phyloP scores from a whole-genome alignment of 2,888 invertebrate species.

The Liodrosophila aerea region DNA sequence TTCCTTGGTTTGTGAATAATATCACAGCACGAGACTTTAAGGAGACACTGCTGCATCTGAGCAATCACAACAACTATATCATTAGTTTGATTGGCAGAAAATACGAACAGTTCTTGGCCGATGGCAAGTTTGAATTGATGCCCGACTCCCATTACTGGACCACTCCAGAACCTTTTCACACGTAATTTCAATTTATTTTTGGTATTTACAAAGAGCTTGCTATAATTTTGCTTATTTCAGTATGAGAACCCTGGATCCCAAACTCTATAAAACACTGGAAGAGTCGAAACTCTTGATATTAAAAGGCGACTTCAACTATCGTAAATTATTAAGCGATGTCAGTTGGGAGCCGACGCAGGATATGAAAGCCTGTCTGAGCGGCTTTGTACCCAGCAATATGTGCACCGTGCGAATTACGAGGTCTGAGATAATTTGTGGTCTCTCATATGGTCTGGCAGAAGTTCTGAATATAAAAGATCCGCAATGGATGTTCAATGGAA shows the following conservation, averaged over 20 bases:
- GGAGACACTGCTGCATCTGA: conserved; percentile 85
- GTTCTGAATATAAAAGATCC: conserved; percentile 84
- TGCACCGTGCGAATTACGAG: conserved; percentile 93
- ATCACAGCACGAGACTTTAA: conserved; percentile 89
- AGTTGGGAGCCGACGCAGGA: conserved; percentile 89
- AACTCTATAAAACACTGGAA: conserved; percentile 88
- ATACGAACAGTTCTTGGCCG: conserved; percentile 85
- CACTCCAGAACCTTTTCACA: conserved; percentile 88
- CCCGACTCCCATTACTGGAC: conserved; percentile 93
- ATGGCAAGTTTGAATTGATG: conserved; percentile 82
- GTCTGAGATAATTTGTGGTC: conserved; percentile 92
- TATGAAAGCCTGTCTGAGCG: conserved; percentile 83
- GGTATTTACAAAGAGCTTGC: too few relatives aligned
- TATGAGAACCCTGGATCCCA: conserved; percentile 88
- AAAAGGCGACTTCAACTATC: conserved; percentile 97
- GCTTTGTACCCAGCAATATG: conserved; percentile 92
- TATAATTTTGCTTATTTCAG: conserved; percentile 78
- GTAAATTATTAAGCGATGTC: conserved; percentile 94
- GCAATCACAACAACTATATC: conserved; percentile 73
- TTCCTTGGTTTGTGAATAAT: conserved; percentile 98
- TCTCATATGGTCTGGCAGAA: conserved; percentile 85
- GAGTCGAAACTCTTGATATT: conserved; percentile 89
- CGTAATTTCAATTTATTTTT: conserved; percentile 49
- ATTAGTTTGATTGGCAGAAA: conserved; percentile 83
- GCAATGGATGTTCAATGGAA: conserved; percentile 92